Evolutionary conservation across 64 coral and sea anemone species (phyloP).

Genomic region (Pocillopora damicornis): DNA sequence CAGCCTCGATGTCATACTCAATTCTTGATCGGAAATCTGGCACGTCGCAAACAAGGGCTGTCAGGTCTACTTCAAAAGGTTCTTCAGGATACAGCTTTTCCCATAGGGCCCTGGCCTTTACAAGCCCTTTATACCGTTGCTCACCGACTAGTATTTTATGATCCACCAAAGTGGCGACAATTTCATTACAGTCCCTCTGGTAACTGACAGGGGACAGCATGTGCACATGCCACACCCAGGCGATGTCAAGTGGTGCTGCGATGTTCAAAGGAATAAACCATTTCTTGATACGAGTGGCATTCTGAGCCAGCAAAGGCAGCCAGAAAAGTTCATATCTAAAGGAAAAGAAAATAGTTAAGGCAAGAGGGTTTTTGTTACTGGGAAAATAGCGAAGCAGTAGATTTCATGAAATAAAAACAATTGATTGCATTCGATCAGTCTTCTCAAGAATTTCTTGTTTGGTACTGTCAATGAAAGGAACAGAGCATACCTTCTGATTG

Average conservation of each 20-base stretch:
- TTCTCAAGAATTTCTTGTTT: too few species aligned
- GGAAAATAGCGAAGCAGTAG: too few species aligned
- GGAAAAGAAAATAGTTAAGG: not conserved
- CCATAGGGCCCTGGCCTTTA: constrained; percentile 37
- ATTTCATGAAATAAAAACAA: too few species aligned
- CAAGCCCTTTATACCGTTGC: not conserved
- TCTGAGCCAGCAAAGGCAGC: constrained; percentile 37
- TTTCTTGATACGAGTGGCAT: too few species aligned
- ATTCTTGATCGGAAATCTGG: constrained; percentile 32
- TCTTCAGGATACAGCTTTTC: constrained; percentile 11
- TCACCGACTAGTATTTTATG: constrained; percentile 26
- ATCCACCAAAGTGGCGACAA: constrained; percentile 28
- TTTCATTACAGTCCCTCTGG: constrained; percentile 35
- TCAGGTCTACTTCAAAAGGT: constrained; percentile 54
- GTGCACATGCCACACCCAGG: constrained; percentile 64
- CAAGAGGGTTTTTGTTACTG: not conserved
- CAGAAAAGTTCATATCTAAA: constrained; percentile 40
- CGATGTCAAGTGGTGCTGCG: constrained; percentile 56
- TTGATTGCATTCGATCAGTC: too few species aligned
- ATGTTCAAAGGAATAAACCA: not conserved
- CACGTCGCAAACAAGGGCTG: not conserved
- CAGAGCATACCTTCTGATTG: constrained; percentile 18
- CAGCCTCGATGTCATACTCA: constrained; percentile 38
- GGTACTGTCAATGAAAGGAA: too few species aligned
- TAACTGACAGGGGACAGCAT: constrained; percentile 53